Evolutionary conservation across 1,140 invertebrate genomes (phyloP), one percentile per base, ranked within the genome.

Genomic region (Drosophila azteca): DNA sequence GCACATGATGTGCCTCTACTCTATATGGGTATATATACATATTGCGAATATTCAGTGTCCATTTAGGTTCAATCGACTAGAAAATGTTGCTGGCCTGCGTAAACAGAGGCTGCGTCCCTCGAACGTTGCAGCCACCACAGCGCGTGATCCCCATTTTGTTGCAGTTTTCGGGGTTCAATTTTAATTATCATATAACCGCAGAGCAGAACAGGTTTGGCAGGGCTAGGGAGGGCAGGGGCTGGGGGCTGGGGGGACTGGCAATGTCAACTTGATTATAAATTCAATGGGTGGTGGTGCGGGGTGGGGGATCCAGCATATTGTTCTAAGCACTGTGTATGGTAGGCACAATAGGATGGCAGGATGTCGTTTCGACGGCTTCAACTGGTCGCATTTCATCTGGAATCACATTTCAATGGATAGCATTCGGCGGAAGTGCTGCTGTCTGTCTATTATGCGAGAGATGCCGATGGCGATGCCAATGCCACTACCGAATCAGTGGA

Each of bases 211-310:
- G 11, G 31, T 35, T 35, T 26, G 46, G 13, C 15, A 22, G 31
- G 1, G 1, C 46, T 11, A 22, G 13, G 9, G 39, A 52, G 29
- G 46, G 13, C 20, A 39, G 22, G 29, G 31, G 45, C 20, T 20
- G 5, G 13, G 17, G 48, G 24, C 24, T n/a, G 13, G 54, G 41
- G 29, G 35, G n/a, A n/a, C 17, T 20, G 17, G 60, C 62, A 75
- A 79, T 77, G 79, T 79, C 79, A 82, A 82, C 79, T 79, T 83
- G 61, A 82, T 82, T 82, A 83, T 69, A 82, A 82, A 82, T 82
- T 83, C 79, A 82, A 83, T 82, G 50, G 75, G 20, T 43, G 69
- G 17, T 20, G 17, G 17, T 0, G 17, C 0, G 17, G 17, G 17
- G 17, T 51, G 53, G 63, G 63, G 50, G n/a, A 7, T 24, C 35